Evolutionary conservation across 1,140 invertebrate genomes (phyloP).

Genomic region (Cotesia glomerata): DNA sequence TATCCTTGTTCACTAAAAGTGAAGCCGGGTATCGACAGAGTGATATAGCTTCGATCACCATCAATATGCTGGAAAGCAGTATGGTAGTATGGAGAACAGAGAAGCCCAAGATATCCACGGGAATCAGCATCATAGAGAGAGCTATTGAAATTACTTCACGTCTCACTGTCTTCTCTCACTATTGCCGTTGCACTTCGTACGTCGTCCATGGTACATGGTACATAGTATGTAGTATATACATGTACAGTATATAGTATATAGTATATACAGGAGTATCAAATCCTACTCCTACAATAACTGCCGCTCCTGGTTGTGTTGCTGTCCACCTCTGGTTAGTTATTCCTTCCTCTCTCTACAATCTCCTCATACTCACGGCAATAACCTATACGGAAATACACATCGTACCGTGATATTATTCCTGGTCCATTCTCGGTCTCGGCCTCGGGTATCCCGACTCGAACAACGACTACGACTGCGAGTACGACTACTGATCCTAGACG

Average conservation of each 20-base stretch:
- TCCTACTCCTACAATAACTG: no score
- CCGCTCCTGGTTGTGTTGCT: no score
- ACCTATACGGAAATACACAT: constrained; percentile 17
- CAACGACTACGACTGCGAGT: no score
- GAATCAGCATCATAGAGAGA: not conserved
- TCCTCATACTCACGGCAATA: not conserved
- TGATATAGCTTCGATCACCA: not conserved
- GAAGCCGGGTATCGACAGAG: no score
- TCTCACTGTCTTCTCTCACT: not conserved
- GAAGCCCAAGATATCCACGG: not conserved
- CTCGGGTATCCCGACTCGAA: not conserved
- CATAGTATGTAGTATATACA: no score
- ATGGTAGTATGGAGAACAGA: not conserved
- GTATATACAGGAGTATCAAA: no score
- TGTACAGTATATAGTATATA: no score
- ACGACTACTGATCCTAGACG: constrained; percentile 2
- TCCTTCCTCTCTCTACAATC: constrained; percentile 4
- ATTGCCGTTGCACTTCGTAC: no score
- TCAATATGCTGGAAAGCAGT: not conserved
- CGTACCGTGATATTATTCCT: constrained; percentile 21
- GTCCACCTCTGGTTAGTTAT: not conserved
- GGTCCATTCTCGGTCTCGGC: not conserved
- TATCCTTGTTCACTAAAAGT: no score
- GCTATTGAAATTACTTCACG: constrained; percentile 16
- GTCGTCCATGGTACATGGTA: no score